These are phyloP conservation scores for Suncus etruscus DNA, from an alignment of 2,113 vertebrate genomes.

Conservation along the genomic window DNA sequence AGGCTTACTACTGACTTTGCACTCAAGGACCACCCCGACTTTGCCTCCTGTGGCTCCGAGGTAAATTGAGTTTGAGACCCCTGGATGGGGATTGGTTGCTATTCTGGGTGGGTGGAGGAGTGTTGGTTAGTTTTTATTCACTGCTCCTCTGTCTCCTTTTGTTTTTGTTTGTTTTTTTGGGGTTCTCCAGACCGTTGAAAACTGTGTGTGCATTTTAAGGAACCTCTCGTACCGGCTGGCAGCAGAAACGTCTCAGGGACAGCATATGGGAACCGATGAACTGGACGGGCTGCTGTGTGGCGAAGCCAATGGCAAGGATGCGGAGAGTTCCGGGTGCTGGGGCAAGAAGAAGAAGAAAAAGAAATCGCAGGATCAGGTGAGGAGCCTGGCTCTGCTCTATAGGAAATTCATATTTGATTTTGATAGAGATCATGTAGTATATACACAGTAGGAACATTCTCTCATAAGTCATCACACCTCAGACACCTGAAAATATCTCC, in stretches of 20 bases:
- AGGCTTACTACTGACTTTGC: no score
- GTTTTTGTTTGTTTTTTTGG: conserved; percentile 55
- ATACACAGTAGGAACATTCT: no score
- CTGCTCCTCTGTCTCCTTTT: conserved; percentile 56
- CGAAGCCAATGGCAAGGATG: conserved; percentile 94
- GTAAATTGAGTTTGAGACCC: no score
- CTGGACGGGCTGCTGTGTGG: conserved; percentile 97
- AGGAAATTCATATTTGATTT: no score
- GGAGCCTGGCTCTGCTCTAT: conserved; percentile 1
- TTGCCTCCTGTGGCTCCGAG: no score
- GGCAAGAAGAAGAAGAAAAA: conserved; percentile 99
- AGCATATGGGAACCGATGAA: conserved; percentile 98
- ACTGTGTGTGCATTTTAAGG: conserved; percentile 99
- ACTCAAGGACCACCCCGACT: no score
- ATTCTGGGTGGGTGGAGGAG: neutral
- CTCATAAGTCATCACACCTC: no score
- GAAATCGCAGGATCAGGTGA: conserved; percentile 99
- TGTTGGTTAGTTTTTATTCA: neutral
- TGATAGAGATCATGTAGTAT: no score
- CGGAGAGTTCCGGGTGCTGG: conserved; percentile 99
- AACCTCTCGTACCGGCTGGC: conserved; percentile 99
- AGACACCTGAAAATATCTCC: neutral
- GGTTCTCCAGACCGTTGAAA: conserved; percentile 95
- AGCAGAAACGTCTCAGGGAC: conserved; percentile 99
- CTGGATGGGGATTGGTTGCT: neutral